Base-by-base conservation (phyloP, 2,888 invertebrate genomes). In the Leucophora obtusa region DNA sequence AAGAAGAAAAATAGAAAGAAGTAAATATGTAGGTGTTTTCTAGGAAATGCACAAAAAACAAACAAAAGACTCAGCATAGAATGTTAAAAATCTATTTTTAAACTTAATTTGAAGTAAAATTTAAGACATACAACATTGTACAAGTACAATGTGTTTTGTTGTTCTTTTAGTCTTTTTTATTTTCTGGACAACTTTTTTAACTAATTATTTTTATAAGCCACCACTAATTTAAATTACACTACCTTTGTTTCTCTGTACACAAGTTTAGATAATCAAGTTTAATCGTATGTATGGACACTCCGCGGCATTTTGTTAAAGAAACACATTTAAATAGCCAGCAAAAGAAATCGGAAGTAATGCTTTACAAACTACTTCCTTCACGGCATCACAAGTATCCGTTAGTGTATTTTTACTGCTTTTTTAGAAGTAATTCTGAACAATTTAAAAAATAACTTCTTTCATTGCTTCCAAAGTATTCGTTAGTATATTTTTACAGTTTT, bases 21-120 rank as follows among this genome's bases (percentile, higher is more conserved):
- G 59, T 35, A 72, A 63, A 63, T 35, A 72, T 62, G 50, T 24
- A 51, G 58, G 58, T 62, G 51, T 78, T 77, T 66, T 56, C 72
- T 17, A 50, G 38, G n/a, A 68, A 66, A 51, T 53, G 24, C 28
- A 14, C n/a, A 28, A 28, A 28, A 28, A 28, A 28, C 28, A 28
- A 28, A 21, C 21, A 28, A 56, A 28, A 59, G 17, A 9, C 35
- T 11, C 51, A 51, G 15, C 15, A 38, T 38, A 38, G 38, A 38
- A 38, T 38, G 28, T 28, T 8, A 11, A 14, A 47, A 47, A n/a
- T 47, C n/a, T 47, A 47, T 47, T 47, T 47, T 47, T 47, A 47
- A 47, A 47, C 14, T n/a, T 47, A 6, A n/a, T 14, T 47, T 47
- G 2, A 14, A 4, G 2, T 47, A 47, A 47, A 47, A 47, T 47